Evolutionary conservation across 2,888 invertebrate species (phyloP).

Genomic region (Protula sp.): DNA sequence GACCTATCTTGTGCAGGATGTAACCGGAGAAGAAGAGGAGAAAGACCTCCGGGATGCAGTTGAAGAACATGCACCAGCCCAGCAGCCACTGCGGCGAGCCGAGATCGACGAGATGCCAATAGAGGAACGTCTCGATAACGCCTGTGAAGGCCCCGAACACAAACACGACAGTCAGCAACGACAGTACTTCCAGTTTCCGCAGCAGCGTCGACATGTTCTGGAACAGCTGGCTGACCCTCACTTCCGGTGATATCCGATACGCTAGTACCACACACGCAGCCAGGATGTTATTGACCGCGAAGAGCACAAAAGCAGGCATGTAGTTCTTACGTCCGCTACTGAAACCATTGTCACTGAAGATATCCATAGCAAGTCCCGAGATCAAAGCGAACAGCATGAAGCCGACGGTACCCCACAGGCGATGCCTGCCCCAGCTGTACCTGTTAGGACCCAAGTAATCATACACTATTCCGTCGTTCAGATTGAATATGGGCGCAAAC

Average conservation of each 20-base stretch:
- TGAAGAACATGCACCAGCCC: conserved; percentile 37
- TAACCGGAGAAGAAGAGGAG: conserved; percentile 72
- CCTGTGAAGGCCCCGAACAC: conserved; percentile 82
- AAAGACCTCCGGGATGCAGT: conserved; percentile 35
- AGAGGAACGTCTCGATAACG: conserved; percentile 82
- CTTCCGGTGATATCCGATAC: conserved; percentile 28
- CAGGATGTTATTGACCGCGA: conserved; percentile 64
- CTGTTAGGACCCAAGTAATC: conserved; percentile 78
- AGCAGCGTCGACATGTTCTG: conserved; percentile 70
- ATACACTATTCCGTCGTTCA: conserved; percentile 82
- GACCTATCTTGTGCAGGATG: conserved; percentile 67
- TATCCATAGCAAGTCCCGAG: conserved; percentile 42
- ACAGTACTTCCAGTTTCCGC: conserved; percentile 71
- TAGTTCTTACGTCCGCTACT: conserved; percentile 24
- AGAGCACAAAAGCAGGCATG: conserved; percentile 36
- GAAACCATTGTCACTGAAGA: conserved; percentile 5
- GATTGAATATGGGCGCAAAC: conserved; percentile 77
- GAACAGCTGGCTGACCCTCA: conserved; percentile 57
- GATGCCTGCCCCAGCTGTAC: conserved; percentile 73
- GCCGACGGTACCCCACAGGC: conserved; percentile 82
- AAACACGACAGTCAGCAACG: conserved; percentile 76
- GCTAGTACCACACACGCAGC: conserved; percentile 65
- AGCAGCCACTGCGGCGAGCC: conserved; percentile 31
- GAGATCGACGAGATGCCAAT: conserved; percentile 56
- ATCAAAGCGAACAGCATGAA: conserved; percentile 61